A percentile compares a stretch with the other conserved stretches of the same genome.
Conservation (phyloP, 1,140 invertebrate genomes). For the Drosophila azteca region DNA sequence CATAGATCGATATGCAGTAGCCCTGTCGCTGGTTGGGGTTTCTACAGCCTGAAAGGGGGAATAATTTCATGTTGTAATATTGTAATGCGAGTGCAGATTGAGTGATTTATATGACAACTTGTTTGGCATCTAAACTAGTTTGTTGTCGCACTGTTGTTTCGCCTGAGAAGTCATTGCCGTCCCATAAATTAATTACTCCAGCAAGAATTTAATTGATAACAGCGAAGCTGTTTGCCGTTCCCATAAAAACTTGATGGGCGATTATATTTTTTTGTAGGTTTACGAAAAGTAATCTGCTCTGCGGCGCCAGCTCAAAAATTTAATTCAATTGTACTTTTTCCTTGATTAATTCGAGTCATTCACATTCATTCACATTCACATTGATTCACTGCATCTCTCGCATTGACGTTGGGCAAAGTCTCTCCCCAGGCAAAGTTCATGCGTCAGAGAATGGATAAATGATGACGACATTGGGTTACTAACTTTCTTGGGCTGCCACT, state of each 20-base stretch:
- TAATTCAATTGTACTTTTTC: slow-evolving; percentile 3
- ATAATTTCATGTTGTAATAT: background rate
- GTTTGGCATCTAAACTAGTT: slow-evolving; percentile 10
- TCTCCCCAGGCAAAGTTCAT: slow-evolving; percentile 9
- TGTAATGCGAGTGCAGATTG: background rate
- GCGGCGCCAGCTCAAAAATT: slow-evolving; percentile 12
- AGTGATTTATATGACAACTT: background rate
- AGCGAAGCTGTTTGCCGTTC: slow-evolving; percentile 1
- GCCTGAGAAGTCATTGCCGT: background rate
- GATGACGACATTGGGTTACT: slow-evolving; percentile 40
- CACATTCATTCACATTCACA: background rate
- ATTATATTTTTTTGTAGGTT: slow-evolving; percentile 3
- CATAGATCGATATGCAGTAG: slow-evolving; percentile 69
- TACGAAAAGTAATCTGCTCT: slow-evolving; percentile 28
- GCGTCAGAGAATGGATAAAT: slow-evolving; percentile 49
- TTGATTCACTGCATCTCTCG: background rate
- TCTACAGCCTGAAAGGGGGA: slow-evolving; percentile 38
- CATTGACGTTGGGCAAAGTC: slow-evolving; percentile 20
- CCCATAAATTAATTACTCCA: background rate
- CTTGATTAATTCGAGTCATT: slow-evolving; percentile 4
- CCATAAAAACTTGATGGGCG: background rate
- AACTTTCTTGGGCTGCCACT: slow-evolving; percentile 61
- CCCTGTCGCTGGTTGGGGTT: slow-evolving; percentile 71
- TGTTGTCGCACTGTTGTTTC: background rate
- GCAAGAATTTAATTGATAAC: slow-evolving; percentile 12